Percentiles rank a stretch among this genome's conserved stretches.
Conservation (phyloP, 2,113 vertebrate genomes). For the Mixornis gularis region DNA sequence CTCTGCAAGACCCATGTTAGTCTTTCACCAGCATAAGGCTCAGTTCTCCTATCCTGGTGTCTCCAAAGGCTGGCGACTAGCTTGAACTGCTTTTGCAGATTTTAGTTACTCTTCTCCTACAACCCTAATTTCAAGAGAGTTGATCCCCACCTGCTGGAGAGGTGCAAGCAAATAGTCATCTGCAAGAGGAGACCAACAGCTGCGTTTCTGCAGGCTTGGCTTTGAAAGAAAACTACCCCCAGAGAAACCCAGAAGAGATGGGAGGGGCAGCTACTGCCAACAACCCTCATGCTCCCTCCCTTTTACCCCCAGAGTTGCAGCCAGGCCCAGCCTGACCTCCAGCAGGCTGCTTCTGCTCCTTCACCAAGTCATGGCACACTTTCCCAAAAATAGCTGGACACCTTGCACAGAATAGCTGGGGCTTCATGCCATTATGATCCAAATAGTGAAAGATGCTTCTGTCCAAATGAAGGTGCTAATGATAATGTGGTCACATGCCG, state of each 20-base stretch:
- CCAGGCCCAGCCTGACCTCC: background rate
- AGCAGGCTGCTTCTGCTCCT: background rate
- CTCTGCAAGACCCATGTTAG: fast-evolving
- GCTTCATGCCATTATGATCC: no score
- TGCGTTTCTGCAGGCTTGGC: background rate
- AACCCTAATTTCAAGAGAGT: background rate
- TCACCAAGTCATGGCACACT: background rate
- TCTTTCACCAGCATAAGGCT: background rate
- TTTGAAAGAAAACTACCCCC: background rate
- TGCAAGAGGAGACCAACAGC: background rate
- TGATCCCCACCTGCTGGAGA: background rate
- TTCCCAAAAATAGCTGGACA: background rate
- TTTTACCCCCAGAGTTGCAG: background rate
- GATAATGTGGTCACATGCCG: background rate
- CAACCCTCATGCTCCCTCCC: background rate
- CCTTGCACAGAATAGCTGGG: background rate
- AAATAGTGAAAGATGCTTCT: no score
- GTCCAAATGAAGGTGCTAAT: background rate
- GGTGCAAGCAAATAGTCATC: background rate
- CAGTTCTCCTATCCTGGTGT: background rate
- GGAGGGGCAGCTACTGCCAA: background rate
- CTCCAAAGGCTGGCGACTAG: background rate
- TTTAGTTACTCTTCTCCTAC: background rate
- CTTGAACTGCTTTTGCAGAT: background rate
- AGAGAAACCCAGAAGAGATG: background rate